phyloP scores from a whole-genome alignment of 2,888 invertebrate genomes.

The Acronicta alni region DNA sequence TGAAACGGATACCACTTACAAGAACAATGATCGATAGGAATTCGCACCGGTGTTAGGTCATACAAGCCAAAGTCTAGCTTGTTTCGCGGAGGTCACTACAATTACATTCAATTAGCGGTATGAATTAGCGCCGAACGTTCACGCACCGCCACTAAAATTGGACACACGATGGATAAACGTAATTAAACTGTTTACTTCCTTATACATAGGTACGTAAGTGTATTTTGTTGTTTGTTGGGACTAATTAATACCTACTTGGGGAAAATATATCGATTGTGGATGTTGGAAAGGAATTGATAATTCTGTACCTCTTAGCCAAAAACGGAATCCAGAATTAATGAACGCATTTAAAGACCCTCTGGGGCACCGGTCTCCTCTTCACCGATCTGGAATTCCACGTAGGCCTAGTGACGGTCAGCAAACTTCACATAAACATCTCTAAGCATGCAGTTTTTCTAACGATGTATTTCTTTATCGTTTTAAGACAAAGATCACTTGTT shows the following conservation, averaged over 20 bases:
- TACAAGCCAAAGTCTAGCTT: slow-evolving; percentile 29
- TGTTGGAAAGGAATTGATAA: too few relatives aligned
- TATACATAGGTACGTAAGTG: slow-evolving; percentile 15
- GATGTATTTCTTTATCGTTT: too few relatives aligned
- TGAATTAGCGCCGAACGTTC: slow-evolving; percentile 57
- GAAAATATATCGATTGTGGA: background rate
- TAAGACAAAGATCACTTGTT: too few relatives aligned
- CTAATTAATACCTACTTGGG: background rate
- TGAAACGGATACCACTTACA: background rate
- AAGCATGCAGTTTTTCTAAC: too few relatives aligned
- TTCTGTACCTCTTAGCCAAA: too few relatives aligned
- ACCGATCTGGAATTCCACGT: too few relatives aligned
- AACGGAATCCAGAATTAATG: too few relatives aligned
- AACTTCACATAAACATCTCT: too few relatives aligned
- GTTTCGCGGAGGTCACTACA: slow-evolving; percentile 61
- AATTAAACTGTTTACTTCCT: slow-evolving; percentile 63
- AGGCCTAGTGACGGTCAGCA: too few relatives aligned
- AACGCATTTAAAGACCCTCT: too few relatives aligned
- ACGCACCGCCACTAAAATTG: slow-evolving; percentile 51
- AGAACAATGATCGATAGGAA: slow-evolving; percentile 21
- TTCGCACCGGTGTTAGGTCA: slow-evolving; percentile 19
- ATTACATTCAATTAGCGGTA: slow-evolving; percentile 64
- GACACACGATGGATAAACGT: slow-evolving; percentile 44
- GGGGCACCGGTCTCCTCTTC: too few relatives aligned
- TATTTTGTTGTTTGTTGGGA: slow-evolving; percentile 10